Evolutionary conservation across 2,888 invertebrate species (phyloP), one percentile per base, ranked within the genome.

Genomic region (Sinopyrophorus schimmeli): DNA sequence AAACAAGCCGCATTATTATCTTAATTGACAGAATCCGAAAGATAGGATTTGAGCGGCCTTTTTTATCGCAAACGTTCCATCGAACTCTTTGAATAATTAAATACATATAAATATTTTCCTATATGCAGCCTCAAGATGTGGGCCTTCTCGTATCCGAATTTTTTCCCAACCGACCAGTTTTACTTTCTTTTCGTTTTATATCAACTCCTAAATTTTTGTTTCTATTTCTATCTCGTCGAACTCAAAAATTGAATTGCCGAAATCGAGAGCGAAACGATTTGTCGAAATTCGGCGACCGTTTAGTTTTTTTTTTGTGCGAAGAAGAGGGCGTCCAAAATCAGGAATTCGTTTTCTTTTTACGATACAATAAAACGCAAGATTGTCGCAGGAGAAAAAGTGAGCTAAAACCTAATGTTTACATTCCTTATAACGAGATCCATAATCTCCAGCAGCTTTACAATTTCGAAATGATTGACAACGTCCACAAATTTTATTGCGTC

Each of bases 391-490:
- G 16, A 32, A 32, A 31, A 32, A n/a, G 16, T 32, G 15, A 34
- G 10, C 34, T 34, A 18, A 18, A 18, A 18, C 18, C 5, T 24
- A 24, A 35, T 50, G 50, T 50, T 50, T 50, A 50, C 50, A 35
- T 44, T 43, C 41, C 30, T 7, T 46, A 50, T 50, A 50, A 50
- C 40, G 50, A 50, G 34, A 14, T 50, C 40, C 41, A 50, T 50
- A 50, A 50, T 50, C 44, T 50, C 44, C 50, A 44, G 50, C 50
- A 50, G 50, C 46, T 50, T 46, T 39, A 50, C 50, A 39, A 41
- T 31, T 40, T 41, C 46, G 12, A 30, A 44, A 30, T 48, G 50
- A 50, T 50, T 50, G 50, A 50, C 50, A 50, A 46, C 50, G 34
- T 47, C 40, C 47, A 47, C 47, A 40, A n/a, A 24, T 50, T 50